Base-by-base conservation (phyloP, 2,888 invertebrate species). In the Leptopilina myrica region DNA sequence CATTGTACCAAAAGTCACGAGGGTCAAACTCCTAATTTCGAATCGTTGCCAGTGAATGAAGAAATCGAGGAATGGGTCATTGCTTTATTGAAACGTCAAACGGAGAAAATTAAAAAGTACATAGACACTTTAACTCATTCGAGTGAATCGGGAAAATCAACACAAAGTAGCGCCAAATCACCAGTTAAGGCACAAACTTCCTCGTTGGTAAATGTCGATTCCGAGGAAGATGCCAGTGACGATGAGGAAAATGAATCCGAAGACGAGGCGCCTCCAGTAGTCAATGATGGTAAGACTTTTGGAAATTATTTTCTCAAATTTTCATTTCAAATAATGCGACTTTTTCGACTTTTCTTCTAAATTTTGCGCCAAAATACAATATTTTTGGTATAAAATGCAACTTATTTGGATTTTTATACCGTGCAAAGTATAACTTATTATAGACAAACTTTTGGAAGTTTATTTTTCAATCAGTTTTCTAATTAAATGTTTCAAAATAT, bases 41-140 rank as follows among this genome's bases (percentile, higher is more conserved):
- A 91, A 67, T 83, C 87, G 9, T 88, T 94, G 11, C 91, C 93
- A 0, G 87, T 90, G 0, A 92, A 94, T 84, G 73, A 83, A 0
- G 90, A 91, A 53, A 91, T 94, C 2, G 94, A 94, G 87, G 91
- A 89, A 53, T 94, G 94, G 94, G 94, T 94, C 69, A 77, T 14
- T 1, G 56, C 40, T 26, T 40, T 73, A 15, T 73, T 73, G 40
- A 73, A 56, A 2, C 53, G 33, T 9, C 73, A 73, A 11, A 73
- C 73, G 5, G 73, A 73, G n/a, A 56, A 12, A 11, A 73, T 73
- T 9, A 73, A n/a, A n/a, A 53, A 59, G 33, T 53, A 73, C 33
- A 53, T 20, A 6, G 69, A 69, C 12, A 14, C 26, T 14, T 53
- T 53, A 14, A 7, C 26, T 20, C 6, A 53, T 26, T 7, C 8